phyloP scores from a whole-genome alignment of 2,797 vertebrate genomes.

The Chrysocyon brachyurus region DNA sequence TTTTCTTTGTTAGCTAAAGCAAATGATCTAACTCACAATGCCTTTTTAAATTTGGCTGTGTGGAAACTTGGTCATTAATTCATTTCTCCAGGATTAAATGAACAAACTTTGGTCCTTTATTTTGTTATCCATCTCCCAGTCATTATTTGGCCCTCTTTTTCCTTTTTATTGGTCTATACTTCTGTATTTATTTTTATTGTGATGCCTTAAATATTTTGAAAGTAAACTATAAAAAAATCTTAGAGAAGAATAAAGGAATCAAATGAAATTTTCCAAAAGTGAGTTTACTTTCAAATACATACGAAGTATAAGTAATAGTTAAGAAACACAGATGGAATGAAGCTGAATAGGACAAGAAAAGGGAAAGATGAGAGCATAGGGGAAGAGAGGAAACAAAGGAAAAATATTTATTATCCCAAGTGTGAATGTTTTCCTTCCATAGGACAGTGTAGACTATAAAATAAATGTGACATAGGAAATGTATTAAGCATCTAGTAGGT shows the following conservation, averaged over 20 bases:
- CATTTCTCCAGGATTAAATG: not conserved
- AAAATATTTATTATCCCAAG: not conserved
- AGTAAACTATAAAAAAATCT: not conserved
- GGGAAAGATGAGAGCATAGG: not conserved
- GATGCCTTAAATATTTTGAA: not conserved
- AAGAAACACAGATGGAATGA: not conserved
- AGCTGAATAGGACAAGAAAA: not conserved
- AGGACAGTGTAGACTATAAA: not conserved
- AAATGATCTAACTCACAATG: not conserved
- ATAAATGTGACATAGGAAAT: not conserved
- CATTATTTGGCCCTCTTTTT: not conserved
- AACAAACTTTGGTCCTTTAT: not conserved
- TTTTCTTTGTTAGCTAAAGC: not conserved
- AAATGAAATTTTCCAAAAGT: not conserved
- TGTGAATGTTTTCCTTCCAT: not conserved
- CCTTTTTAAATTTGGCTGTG: not conserved
- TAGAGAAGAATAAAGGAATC: not conserved
- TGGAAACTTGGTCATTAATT: not conserved
- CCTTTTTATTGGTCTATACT: not conserved
- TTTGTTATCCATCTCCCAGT: not conserved
- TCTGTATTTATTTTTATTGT: not conserved
- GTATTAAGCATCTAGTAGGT: not conserved
- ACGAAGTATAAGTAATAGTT: not conserved
- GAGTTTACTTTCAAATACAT: slow-evolving; percentile 17
- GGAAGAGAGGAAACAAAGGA: not conserved